Evolutionary conservation across 1,140 invertebrate species (phyloP).

Genomic region (Trachelipus rathkii): DNA sequence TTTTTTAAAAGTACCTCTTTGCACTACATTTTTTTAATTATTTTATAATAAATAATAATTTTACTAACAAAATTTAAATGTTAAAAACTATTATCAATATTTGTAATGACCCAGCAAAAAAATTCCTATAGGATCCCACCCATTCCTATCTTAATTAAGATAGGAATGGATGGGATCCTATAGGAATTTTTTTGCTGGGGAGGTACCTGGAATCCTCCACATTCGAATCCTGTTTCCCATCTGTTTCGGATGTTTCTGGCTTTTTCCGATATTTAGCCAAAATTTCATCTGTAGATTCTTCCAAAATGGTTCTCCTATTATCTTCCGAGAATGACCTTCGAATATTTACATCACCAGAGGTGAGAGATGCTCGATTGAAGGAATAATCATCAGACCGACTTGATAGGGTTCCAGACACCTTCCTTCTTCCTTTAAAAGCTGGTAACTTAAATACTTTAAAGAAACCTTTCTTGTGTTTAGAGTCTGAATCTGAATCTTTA

Average conservation of each 20-base stretch:
- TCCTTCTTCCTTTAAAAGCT: constrained; percentile 41
- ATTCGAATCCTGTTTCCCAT: constrained; percentile 2
- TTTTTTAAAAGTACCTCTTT: too few species aligned
- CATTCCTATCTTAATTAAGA: too few species aligned
- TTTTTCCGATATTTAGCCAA: constrained; percentile 87
- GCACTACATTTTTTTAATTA: too few species aligned
- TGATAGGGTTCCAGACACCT: constrained; percentile 22
- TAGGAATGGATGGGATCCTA: too few species aligned
- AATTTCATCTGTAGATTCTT: constrained; percentile 84
- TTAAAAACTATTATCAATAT: too few species aligned
- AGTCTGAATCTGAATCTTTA: constrained; percentile 58
- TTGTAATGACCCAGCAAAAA: too few species aligned
- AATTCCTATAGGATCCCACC: too few species aligned
- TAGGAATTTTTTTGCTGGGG: too few species aligned
- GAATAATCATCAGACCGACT: constrained; percentile 25
- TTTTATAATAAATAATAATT: too few species aligned
- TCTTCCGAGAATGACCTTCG: constrained; percentile 31
- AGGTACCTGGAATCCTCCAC: too few species aligned
- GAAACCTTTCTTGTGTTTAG: constrained; percentile 60
- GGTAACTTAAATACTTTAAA: constrained; percentile 67
- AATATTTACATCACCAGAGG: not conserved
- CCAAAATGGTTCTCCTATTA: constrained; percentile 44
- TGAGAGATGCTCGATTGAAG: not conserved
- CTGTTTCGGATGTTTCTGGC: constrained; percentile 47
- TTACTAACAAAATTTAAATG: too few species aligned